phyloP scores from a whole-genome alignment of 2,797 vertebrate genomes.

The Chromis chromis region DNA sequence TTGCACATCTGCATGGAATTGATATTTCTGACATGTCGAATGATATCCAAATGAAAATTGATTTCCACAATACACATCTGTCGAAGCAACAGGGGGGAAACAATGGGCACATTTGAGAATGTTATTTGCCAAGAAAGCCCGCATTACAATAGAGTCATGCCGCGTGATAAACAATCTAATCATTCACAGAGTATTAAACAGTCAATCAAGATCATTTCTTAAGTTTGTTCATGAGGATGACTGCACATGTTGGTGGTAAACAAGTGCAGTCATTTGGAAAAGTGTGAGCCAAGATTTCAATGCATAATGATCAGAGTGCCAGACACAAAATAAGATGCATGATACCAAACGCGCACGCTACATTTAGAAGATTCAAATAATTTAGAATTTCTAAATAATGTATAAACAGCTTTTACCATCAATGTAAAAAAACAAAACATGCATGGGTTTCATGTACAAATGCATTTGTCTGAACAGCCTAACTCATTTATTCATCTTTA shows the following conservation, averaged over 20 bases:
- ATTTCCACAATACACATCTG: conserved; percentile 31
- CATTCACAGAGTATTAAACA: conserved; percentile 49
- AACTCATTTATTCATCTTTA: conserved; percentile 26
- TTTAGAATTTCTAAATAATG: not conserved
- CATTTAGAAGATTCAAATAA: not conserved
- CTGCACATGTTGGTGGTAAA: conserved; percentile 11
- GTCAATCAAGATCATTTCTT: conserved; percentile 45
- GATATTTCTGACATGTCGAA: conserved; percentile 10
- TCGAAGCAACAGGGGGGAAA: conserved; percentile 29
- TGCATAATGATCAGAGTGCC: not conserved
- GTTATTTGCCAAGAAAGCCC: conserved; percentile 33
- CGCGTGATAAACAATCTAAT: conserved; percentile 49
- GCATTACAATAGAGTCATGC: conserved; percentile 37
- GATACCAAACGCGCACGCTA: not conserved
- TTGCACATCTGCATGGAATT: conserved; percentile 20
- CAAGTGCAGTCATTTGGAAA: conserved; percentile 22
- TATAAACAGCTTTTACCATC: not conserved
- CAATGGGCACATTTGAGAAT: conserved; percentile 31
- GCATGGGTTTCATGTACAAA: not conserved
- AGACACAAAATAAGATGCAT: not conserved
- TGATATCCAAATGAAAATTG: conserved; percentile 37
- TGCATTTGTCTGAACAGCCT: not conserved
- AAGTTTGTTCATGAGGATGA: conserved; percentile 5
- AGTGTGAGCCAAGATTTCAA: not conserved
- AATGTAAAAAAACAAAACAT: not conserved